Percentiles rank a stretch among this genome's conserved stretches.
Conservation (phyloP, 2,888 invertebrate species). For the Phymatocera aterrima region DNA sequence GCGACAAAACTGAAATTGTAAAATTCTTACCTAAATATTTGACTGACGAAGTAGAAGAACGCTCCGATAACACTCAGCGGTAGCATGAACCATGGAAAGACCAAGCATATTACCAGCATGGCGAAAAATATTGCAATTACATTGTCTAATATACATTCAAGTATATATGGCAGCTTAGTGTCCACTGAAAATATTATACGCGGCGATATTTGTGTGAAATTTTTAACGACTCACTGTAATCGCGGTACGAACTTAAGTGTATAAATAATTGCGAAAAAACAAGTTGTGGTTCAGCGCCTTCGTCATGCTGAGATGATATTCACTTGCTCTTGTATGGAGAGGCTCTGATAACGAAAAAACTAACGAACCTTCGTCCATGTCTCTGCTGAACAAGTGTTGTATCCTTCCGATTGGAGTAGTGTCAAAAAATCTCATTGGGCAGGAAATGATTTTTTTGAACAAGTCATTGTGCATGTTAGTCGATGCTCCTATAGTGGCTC, state of each 20-base stretch:
- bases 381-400: constrained; percentile 78
- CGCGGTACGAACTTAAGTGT: too few relatives aligned
- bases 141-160: constrained; percentile 79
- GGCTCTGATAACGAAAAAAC: neutral
- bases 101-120: constrained; percentile 75
- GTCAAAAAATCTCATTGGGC: constrained; percentile 77
- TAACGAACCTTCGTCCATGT: constrained; percentile 77
- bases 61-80: constrained; percentile 74
- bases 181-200: constrained; percentile 76
- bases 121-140: constrained; percentile 75
- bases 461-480: constrained; percentile 76
- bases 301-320: neutral
- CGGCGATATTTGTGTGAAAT: too few relatives aligned
- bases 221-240: neutral
- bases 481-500: constrained; percentile 76
- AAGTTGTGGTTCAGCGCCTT: neutral
- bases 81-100: constrained; percentile 76
- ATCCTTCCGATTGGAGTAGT: constrained; percentile 77
- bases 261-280: too few relatives aligned
- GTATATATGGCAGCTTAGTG: constrained; percentile 76
- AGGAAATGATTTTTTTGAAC: constrained; percentile 75
- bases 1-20: neutral
- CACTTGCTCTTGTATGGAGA: neutral
- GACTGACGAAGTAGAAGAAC: constrained; percentile 73
- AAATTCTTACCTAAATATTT: constrained; percentile 72